Evolutionary conservation across 2,888 invertebrate species (phyloP), one percentile per base, ranked within the genome.

Genomic region (Zaprionus obscuricornis): DNA sequence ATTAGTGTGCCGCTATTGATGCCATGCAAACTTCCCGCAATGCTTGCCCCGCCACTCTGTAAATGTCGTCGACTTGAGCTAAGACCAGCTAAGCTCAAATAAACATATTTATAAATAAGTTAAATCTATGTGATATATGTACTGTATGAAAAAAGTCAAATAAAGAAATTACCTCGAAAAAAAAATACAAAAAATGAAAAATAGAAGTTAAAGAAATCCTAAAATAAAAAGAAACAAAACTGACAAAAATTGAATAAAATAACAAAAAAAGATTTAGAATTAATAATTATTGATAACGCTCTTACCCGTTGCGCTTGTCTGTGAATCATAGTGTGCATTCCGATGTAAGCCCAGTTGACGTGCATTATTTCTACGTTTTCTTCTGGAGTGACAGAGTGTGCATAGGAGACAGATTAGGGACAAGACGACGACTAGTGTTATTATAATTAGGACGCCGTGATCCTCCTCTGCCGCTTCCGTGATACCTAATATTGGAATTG

Each of bases 351-450:
- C 90, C 76, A 90, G 79, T 73, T 90, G 91, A 57, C 90, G 87
- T 40, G 81, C 87, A 65, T 88, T 89, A 65, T 89, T 88, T 69
- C 89, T 90, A 87, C 90, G 90, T 87, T 89, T 91, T 90, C 90
- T 90, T 91, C 89, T 90, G 90, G 90, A 90, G 89, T 90, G 91
- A 90, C 88, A 90, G 75, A 91, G 90, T 89, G 89, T 91, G 91
- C 90, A 90, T 89, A 90, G 90, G 90, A 90, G 91, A 90, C 90
- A 91, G 85, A 89, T 90, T 90, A 90, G 90, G 91, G 88, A 90
- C 90, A 88, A 90, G 89, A 84, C 90, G 89, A 88, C 90, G 90
- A 88, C 87, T 86, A 90, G 89, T 87, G 88, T 88, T 88, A 88
- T 89, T 87, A 90, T 90, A 85, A 90, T 91, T 86, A 90, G 89